Conservation (phyloP, 2,797 vertebrate species). For the Malurus splendens region DNA sequence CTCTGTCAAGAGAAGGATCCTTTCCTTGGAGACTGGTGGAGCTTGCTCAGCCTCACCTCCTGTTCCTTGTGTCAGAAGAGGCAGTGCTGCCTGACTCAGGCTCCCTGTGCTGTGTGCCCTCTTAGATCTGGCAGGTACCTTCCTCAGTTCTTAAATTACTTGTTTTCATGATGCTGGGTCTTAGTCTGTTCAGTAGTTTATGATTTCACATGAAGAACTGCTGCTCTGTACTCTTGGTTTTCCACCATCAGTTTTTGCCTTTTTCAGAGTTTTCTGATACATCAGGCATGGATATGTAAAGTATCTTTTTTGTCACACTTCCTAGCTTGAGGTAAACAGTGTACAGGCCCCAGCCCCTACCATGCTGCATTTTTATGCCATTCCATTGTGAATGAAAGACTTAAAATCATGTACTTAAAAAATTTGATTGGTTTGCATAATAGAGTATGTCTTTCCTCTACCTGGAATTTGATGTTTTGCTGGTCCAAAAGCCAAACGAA, state of each 20-base stretch:
- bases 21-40: background rate
- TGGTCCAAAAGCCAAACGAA: background rate
- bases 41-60: background rate
- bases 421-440: background rate
- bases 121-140: background rate
- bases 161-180: background rate
- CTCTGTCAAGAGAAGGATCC: background rate
- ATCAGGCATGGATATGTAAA: background rate
- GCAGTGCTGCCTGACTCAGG: background rate
- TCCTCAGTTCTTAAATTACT: background rate
- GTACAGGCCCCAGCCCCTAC: background rate
- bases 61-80: background rate
- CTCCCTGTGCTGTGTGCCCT: background rate
- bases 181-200: background rate
- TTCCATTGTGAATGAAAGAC: background rate
- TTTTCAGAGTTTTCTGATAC: background rate
- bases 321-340: background rate
- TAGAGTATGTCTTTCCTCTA: background rate
- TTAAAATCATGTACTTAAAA: background rate
- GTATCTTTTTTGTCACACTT: background rate
- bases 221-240: background rate
- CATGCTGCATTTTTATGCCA: background rate
- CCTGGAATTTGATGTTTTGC: background rate
- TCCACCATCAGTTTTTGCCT: background rate
- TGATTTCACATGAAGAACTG: background rate